Conservation (phyloP, 2,797 vertebrate species). For the Enteromius trimaculatus region DNA sequence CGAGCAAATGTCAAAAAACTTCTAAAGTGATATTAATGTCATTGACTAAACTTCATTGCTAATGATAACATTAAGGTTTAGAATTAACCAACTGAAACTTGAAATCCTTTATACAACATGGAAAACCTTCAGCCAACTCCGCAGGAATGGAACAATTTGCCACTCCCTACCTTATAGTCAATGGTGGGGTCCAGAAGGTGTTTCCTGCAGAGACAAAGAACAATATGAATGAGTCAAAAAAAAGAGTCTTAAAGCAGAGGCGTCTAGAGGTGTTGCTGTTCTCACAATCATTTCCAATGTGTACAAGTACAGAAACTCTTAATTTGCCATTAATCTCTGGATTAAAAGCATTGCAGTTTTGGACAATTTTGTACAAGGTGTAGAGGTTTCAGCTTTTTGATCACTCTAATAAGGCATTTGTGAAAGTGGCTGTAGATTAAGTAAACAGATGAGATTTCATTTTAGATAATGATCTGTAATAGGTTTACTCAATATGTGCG, state of each 20-base stretch:
- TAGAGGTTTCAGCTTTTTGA: constrained; percentile 10
- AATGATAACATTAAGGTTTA: not conserved
- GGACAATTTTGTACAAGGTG: not conserved
- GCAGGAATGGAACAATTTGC: not conserved
- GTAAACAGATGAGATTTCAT: not conserved
- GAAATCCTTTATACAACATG: not conserved
- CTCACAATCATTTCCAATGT: constrained; percentile 30
- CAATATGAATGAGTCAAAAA: constrained; percentile 34
- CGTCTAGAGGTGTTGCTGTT: constrained; percentile 9
- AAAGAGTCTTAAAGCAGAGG: constrained; percentile 13
- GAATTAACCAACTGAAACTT: not conserved
- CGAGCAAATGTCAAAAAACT: not conserved
- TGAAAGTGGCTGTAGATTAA: constrained; percentile 9
- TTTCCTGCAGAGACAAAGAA: constrained; percentile 69
- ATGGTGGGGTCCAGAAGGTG: constrained; percentile 69
- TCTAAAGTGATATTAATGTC: not conserved
- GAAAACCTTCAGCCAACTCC: not conserved
- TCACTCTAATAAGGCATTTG: constrained; percentile 14
- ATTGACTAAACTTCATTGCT: not conserved
- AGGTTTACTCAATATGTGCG: not conserved
- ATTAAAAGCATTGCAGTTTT: not conserved
- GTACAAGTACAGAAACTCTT: constrained; percentile 6
- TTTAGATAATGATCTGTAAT: not conserved
- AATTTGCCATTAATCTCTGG: not conserved
- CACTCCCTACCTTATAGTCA: constrained; percentile 73